phyloP scores from a whole-genome alignment of 1,140 invertebrate species.

The Drosophila navojoa region DNA sequence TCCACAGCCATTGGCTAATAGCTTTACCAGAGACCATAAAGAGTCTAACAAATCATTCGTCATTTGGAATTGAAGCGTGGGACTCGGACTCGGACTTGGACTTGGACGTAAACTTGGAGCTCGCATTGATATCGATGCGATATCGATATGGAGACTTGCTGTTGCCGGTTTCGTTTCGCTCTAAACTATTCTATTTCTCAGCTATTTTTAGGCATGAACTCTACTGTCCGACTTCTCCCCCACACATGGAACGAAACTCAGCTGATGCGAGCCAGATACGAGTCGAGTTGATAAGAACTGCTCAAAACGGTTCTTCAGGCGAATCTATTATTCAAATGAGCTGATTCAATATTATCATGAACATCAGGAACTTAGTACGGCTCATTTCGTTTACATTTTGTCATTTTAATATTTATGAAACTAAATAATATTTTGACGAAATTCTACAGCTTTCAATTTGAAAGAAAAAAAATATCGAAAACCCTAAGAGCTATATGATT shows the following conservation, averaged over 20 bases:
- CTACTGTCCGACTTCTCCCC: background rate
- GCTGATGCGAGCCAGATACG: too few relatives aligned
- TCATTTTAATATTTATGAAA: too few relatives aligned
- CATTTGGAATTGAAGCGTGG: conserved; percentile 38
- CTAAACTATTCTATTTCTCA: background rate
- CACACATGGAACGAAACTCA: background rate
- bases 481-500: background rate
- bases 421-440: too few relatives aligned
- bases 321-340: too few relatives aligned
- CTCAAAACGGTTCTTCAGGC: too few relatives aligned
- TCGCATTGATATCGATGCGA: background rate
- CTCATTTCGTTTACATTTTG: too few relatives aligned
- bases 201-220: conserved; percentile 47
- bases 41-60: background rate
- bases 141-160: conserved; percentile 11
- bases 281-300: too few relatives aligned
- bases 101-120: conserved; percentile 34
- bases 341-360: too few relatives aligned
- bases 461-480: background rate
- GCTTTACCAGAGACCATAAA: conserved; percentile 18
- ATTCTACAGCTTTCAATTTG: too few relatives aligned
- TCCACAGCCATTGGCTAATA: background rate
- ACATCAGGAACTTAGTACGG: too few relatives aligned
- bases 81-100: conserved; percentile 23
- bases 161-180: conserved; percentile 10